Conservation (phyloP, 2,113 vertebrate genomes). For the Mola mola region DNA sequence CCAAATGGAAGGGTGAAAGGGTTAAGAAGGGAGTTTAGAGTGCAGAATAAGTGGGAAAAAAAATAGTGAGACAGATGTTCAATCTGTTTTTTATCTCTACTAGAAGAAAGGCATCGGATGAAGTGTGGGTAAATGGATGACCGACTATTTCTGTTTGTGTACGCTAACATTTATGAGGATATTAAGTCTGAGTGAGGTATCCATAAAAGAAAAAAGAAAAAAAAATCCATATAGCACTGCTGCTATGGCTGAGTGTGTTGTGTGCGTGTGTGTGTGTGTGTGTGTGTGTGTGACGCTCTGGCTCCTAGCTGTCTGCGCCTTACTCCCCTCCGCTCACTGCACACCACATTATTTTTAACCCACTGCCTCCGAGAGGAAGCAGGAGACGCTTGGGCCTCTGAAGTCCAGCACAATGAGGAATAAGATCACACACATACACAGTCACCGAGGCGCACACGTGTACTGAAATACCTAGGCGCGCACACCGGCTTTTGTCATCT, state of each 20-base stretch:
- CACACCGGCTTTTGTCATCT: slow-evolving; percentile 64
- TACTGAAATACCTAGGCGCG: slow-evolving; percentile 57
- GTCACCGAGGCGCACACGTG: slow-evolving; percentile 57
- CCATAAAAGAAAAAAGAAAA: slow-evolving; percentile 70
- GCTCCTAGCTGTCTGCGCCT: slow-evolving; percentile 86
- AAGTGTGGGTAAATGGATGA: slow-evolving; percentile 66
- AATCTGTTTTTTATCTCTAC: slow-evolving; percentile 63
- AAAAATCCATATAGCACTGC: slow-evolving; percentile 66
- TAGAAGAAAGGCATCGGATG: slow-evolving; percentile 49
- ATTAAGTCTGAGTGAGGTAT: slow-evolving; percentile 74
- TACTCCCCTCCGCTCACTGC: slow-evolving; percentile 77
- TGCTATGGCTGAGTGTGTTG: slow-evolving; percentile 38
- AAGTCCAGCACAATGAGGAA: slow-evolving; percentile 82
- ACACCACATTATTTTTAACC: slow-evolving; percentile 87
- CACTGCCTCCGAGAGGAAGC: slow-evolving; percentile 82
- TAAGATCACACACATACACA: slow-evolving; percentile 66
- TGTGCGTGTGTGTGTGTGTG: slow-evolving; percentile 29
- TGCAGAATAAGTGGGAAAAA: slow-evolving; percentile 18
- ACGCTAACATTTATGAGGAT: slow-evolving; percentile 72
- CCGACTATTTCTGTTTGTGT: slow-evolving; percentile 77
- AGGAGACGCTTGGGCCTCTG: slow-evolving; percentile 78
- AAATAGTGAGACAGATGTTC: slow-evolving; percentile 48
- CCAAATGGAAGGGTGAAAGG: slow-evolving; percentile 10
- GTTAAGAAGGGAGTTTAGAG: slow-evolving; percentile 16
- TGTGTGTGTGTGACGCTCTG: slow-evolving; percentile 70